Evolutionary conservation across 1,140 invertebrate species (phyloP), one percentile per base, ranked within the genome.

Genomic region (Rhyzopertha dominica): DNA sequence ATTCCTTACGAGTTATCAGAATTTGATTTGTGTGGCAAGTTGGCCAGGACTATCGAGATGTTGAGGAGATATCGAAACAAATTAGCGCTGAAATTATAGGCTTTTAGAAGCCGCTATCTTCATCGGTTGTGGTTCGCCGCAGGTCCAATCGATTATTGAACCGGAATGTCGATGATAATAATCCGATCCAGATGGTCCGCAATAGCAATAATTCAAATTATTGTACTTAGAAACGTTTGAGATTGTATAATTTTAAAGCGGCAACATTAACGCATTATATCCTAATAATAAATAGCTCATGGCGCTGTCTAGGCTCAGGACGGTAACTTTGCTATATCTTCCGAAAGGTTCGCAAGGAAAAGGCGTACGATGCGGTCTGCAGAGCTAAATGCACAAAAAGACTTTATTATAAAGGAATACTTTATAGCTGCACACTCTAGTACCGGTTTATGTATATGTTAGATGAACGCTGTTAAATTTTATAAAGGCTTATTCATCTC

Each of bases 81-180:
- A 63, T 65, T 65, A 65, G 63, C 58, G 49, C 54, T 53, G 50
- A 65, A 65, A 65, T 65, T 65, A 65, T 65, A 65, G 63, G 61
- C 61, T 63, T 63, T 63, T 59, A 60, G 52, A 58, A 55, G 61
- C 63, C 63, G 63, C 63, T 65, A 65, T 64, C 62, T 61, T 61
- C 58, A 57, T 57, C 60, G 56, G 50, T 49, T 53, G 44, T 56
- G 49, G 51, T 54, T 57, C 51, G 61, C 61, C 59, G 51, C 57
- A 47, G 57, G 61, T 58, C 48, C 57, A 58, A 63, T 63, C 61
- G 61, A 63, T 63, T 63, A 61, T 58, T 53, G 51, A 48, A 40
- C 38, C 56, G 47, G 51, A 51, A 54, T 51, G 50, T 52, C 49
- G 49, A 49, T 51, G 53, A 49, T 56, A 56, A 55, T 50, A 53